phyloP scores from a whole-genome alignment of 2,113 vertebrate genomes.

The Glareola pratincola region DNA sequence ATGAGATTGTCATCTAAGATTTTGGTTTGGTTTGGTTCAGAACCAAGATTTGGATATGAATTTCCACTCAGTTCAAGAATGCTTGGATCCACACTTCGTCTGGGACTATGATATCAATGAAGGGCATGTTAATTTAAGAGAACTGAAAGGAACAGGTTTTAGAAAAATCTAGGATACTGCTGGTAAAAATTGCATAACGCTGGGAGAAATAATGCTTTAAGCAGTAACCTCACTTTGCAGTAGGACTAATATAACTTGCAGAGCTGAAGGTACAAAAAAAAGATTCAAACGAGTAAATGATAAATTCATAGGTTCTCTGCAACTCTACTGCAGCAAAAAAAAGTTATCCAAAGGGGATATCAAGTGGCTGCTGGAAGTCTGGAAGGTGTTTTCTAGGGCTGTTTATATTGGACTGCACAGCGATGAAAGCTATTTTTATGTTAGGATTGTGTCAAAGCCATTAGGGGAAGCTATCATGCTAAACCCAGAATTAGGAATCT shows the following conservation, averaged over 20 bases:
- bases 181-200: background rate
- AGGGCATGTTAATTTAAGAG: background rate
- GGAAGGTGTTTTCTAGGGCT: background rate
- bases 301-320: background rate
- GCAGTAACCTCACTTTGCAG: background rate
- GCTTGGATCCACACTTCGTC: background rate
- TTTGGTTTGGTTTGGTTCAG: background rate
- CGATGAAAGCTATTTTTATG: slow-evolving; percentile 1
- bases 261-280: background rate
- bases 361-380: background rate
- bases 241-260: background rate
- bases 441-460: background rate
- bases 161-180: background rate
- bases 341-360: background rate
- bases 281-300: background rate
- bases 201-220: background rate
- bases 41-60: background rate
- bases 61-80: background rate
- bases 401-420: background rate
- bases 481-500: background rate
- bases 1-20: background rate
- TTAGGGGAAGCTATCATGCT: background rate
- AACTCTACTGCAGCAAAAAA: background rate
- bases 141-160: background rate
- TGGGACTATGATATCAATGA: background rate